Evolutionary conservation across 1,140 invertebrate species (phyloP).

Genomic region (Ceratitis capitata): DNA sequence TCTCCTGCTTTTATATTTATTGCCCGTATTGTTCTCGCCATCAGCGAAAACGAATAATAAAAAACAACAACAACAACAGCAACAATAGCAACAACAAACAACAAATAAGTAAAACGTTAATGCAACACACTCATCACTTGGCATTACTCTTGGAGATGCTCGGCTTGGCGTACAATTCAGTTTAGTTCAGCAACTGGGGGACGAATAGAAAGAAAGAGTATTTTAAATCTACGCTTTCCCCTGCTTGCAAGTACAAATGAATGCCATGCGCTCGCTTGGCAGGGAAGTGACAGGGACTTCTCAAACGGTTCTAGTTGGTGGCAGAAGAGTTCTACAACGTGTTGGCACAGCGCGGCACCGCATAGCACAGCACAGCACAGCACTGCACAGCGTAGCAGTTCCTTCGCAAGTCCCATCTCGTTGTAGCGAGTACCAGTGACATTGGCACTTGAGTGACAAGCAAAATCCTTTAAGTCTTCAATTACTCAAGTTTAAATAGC

Average conservation of each 20-base stretch:
- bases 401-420: not conserved
- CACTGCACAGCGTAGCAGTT: too few relatives aligned
- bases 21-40: not conserved
- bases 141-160: not conserved
- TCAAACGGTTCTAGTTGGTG: not conserved
- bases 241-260: too few relatives aligned
- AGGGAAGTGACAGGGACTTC: not conserved
- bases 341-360: too few relatives aligned
- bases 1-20: not conserved
- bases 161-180: not conserved
- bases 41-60: not conserved
- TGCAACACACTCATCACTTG: not conserved
- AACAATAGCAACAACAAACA: too few relatives aligned
- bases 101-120: not conserved
- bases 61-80: not conserved
- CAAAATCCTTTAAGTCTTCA: conserved; percentile 17
- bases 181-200: not conserved
- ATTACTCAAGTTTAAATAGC: conserved; percentile 26
- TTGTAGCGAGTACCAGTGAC: not conserved
- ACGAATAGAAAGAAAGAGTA: not conserved
- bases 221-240: not conserved
- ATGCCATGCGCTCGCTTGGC: not conserved
- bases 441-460: conserved; percentile 9
- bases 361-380: too few relatives aligned
- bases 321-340: not conserved